These are phyloP conservation scores for Pristionchus pacificus DNA, from an alignment of 1,140 invertebrate species.

Conservation along the genomic window DNA sequence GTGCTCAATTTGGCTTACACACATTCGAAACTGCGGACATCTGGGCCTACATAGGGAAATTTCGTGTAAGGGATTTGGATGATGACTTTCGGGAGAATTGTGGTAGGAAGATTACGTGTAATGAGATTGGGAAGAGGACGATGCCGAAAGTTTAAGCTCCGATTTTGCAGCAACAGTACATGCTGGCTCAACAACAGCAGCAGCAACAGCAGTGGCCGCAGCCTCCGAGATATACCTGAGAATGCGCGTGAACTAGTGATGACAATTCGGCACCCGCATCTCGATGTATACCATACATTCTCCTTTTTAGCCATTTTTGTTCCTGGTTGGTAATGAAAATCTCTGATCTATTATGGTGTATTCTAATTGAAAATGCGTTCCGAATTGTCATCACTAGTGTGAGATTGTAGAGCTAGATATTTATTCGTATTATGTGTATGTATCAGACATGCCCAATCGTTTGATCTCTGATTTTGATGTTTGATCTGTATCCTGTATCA, in stretches of 20 bases:
- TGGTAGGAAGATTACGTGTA: background rate
- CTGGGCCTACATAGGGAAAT: background rate
- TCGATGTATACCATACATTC: too few species aligned
- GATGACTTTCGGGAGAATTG: background rate
- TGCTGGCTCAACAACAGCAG: conserved; percentile 2
- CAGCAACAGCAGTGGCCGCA: conserved; percentile 6
- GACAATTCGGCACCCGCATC: background rate
- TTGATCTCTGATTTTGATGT: too few species aligned
- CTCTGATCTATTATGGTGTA: too few species aligned
- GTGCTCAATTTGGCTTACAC: background rate
- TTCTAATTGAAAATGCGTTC: too few species aligned
- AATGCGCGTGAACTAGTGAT: too few species aligned
- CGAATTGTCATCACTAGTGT: too few species aligned
- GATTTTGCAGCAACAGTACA: conserved; percentile 3
- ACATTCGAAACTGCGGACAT: background rate
- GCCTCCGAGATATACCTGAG: background rate
- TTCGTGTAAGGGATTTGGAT: background rate
- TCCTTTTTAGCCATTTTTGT: too few species aligned
- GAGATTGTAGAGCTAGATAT: too few species aligned
- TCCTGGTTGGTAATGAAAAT: too few species aligned
- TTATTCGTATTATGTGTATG: too few species aligned
- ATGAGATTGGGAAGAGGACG: conserved; percentile 7
- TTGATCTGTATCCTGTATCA: too few species aligned
- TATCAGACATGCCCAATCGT: too few species aligned
- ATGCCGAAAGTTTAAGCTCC: background rate